Evolutionary conservation across 1,140 invertebrate genomes (phyloP), one percentile per base, ranked within the genome.

Genomic region (Drosophila nikananu): DNA sequence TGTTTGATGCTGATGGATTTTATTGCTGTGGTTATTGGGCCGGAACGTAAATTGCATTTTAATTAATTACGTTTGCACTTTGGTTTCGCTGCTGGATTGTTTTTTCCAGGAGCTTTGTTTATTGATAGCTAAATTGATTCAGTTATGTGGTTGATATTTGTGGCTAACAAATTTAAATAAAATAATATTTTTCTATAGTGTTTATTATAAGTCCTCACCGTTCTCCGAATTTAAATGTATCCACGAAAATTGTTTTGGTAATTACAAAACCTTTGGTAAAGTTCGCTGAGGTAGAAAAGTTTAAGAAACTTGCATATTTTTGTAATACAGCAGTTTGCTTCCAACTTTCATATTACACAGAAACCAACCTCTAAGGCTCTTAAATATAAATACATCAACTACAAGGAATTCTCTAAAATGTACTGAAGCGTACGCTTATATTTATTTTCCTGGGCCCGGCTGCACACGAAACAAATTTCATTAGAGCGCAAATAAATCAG

Each of bases 401-500:
- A 13, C 12, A 35, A 25, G 58, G 32, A 41, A 12, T 19, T 5
- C 30, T 42, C 35, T n/a, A 60, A 52, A 60, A 59, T 60, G 13
- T 21, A 51, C 54, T 73, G 46, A 32, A 37, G 37, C 71, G 39
- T 37, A 10, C 13, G 55, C 37, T 25, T 70, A 49, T 35, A 60
- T 73, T 39, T 74, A 48, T 46, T 44, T 54, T 46, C 49, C 25
- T 39, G 67, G 66, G 61, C 52, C 76, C 75, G 60, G 74, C 62
- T 87, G 84, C 84, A 81, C 81, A 83, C 52, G 44, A 81, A 60
- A 89, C 73, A 83, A 83, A 83, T 87, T 74, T 81, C 73, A 89
- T 84, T 89, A 81, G 77, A 48, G 39, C 63, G 59, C 63, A 84
- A 68, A 90, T 89, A 90, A 90, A 90, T 89, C 84, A 89, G 86